These are phyloP conservation scores for Varanus komodoensis DNA, from an alignment of 2,113 vertebrate genomes.

Conservation along the genomic window DNA sequence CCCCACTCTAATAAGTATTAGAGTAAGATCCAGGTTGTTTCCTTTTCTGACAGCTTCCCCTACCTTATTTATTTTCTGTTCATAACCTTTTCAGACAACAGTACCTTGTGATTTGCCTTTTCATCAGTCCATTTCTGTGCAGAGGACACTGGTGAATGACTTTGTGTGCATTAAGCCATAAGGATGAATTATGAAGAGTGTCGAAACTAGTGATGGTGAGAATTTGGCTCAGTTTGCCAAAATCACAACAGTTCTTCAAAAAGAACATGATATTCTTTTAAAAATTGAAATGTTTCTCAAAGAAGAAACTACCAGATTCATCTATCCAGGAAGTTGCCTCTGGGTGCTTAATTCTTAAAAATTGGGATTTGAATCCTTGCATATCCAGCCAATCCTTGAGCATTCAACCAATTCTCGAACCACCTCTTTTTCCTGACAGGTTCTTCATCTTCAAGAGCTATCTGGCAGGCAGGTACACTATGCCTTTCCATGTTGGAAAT, in stretches of 20 bases:
- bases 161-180: neutral
- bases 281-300: neutral
- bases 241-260: neutral
- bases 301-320: neutral
- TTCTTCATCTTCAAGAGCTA: too few relatives aligned
- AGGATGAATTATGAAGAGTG: neutral
- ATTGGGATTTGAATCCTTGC: neutral
- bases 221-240: neutral
- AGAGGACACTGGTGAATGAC: neutral
- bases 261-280: neutral
- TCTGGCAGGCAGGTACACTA: too few relatives aligned
- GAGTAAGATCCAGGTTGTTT: neutral
- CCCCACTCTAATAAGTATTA: neutral
- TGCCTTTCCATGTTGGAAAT: too few relatives aligned
- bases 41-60: neutral
- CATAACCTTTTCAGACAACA: neutral
- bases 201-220: neutral
- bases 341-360: neutral
- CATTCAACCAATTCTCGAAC: too few relatives aligned
- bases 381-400: neutral
- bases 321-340: neutral
- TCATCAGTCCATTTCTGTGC: neutral
- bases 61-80: neutral
- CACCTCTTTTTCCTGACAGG: too few relatives aligned
- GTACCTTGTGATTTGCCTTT: neutral